Base-by-base conservation (phyloP, 2,113 vertebrate species). In the Psettodes erumei region DNA sequence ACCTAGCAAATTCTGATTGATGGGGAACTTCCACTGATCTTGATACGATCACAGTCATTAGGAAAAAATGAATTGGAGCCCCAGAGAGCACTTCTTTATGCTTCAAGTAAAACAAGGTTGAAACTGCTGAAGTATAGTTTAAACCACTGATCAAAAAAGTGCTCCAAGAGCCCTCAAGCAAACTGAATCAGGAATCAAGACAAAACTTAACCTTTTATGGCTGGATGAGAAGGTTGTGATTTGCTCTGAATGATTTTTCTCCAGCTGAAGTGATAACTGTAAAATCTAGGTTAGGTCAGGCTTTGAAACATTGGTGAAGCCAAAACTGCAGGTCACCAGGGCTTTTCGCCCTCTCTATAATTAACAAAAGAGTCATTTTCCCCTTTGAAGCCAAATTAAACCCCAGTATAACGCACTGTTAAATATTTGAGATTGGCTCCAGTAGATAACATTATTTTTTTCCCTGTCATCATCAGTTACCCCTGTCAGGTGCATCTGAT, bases 331-430 rank as follows among this genome's bases (percentile, higher is more conserved):
- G 12, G 27, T 50, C 18, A 53, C 19, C 28, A 5, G 0, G 23
- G 25, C 15, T 50, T 76, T 80, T 50, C 50, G 50, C 19, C 30
- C 65, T 37, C 27, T 64, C 25, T 60, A 23, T 54, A 45, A 28
- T 1, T 23, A 60, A 70, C 38, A 50, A 82, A 75, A 79, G 56
- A 35, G 37, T 33, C 53, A 40, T 75, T 68, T 38, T 51, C 12
- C 54, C 28, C 9, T 79, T 75, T 81, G 65, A 85, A 78, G 62
- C 9, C 15, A 72, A 78, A 75, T 79, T 48, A 82, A 72, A 74
- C 48, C 54, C 23, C 13, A 30, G 23, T 61, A 62, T 8, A 77
- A 77, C 71, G 50, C 7, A 48, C 55, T 25, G 7, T 38, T 11
- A 77, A 55, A 51, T 38, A 74, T 85, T 61, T 75, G 45, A 69